Evolutionary conservation across 2,888 invertebrate genomes (phyloP).

Genomic region (Scelioninae gen. 1): DNA sequence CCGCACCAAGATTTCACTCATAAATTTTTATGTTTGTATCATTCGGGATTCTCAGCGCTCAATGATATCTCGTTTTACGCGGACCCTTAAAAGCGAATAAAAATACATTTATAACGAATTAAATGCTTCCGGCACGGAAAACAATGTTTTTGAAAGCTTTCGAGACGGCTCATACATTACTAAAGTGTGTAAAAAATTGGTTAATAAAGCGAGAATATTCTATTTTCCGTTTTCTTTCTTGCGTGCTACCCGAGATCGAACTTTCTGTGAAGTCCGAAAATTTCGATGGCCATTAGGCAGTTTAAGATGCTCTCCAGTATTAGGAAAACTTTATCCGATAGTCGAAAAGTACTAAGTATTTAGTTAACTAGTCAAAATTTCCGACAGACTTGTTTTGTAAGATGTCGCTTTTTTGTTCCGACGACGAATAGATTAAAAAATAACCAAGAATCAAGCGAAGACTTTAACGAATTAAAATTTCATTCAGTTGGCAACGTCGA

Average conservation of each 20-base stretch:
- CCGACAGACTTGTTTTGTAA: constrained; percentile 4
- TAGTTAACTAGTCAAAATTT: constrained; percentile 26
- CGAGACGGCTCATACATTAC: constrained; percentile 20
- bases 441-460: too few relatives aligned
- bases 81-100: constrained; percentile 27
- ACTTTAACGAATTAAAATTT: not conserved
- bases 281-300: constrained; percentile 38
- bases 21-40: constrained; percentile 56
- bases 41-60: constrained; percentile 19
- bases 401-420: constrained; percentile 4
- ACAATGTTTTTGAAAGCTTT: constrained; percentile 46
- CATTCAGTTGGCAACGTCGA: constrained; percentile 2
- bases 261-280: constrained; percentile 19
- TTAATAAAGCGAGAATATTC: constrained; percentile 6
- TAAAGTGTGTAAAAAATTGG: constrained; percentile 27
- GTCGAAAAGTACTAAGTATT: constrained; percentile 19
- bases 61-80: constrained; percentile 28
- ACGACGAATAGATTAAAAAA: too few relatives aligned
- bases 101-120: constrained; percentile 48
- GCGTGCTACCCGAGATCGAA: not conserved
- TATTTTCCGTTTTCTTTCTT: constrained; percentile 13
- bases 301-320: constrained; percentile 20
- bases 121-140: constrained; percentile 38
- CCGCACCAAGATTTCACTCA: constrained; percentile 50
- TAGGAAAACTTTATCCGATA: constrained; percentile 27